Evolutionary conservation across 2,113 vertebrate species (phyloP).

Genomic region (Grus americana): DNA sequence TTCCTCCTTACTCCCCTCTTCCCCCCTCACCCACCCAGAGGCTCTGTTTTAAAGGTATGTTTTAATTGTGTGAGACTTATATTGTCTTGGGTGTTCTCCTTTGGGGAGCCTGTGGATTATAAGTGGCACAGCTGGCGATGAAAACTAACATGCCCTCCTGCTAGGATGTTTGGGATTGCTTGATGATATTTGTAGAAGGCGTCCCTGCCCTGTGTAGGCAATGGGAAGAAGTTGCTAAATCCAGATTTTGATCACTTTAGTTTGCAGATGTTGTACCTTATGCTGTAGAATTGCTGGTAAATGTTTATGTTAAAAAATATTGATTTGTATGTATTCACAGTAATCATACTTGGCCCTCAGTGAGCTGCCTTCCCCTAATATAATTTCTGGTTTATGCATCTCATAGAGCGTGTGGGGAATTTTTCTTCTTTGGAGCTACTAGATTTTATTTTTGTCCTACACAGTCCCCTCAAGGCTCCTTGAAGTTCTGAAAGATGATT

Average conservation of each 20-base stretch:
- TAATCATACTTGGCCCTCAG: background rate
- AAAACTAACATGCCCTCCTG: background rate
- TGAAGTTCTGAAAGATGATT: background rate
- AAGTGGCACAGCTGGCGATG: background rate
- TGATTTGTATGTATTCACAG: background rate
- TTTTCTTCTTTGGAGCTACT: background rate
- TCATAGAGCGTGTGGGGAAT: rapidly evolving
- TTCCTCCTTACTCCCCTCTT: background rate
- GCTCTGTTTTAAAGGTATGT: background rate
- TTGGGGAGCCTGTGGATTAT: background rate
- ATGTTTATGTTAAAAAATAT: background rate
- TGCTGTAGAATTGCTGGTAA: background rate
- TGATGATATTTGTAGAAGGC: background rate
- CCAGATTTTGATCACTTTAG: background rate
- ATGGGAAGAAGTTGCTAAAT: background rate
- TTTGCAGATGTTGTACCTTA: background rate
- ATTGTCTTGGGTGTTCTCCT: background rate
- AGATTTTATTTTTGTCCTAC: background rate
- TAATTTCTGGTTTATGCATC: background rate
- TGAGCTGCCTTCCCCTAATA: background rate
- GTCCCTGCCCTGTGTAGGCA: background rate
- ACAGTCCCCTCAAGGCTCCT: background rate
- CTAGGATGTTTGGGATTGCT: background rate
- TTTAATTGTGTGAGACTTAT: background rate
- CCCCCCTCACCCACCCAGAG: rapidly evolving